Base-by-base conservation (phyloP, 2,797 vertebrate species). In the Philypnodon macrostomus region DNA sequence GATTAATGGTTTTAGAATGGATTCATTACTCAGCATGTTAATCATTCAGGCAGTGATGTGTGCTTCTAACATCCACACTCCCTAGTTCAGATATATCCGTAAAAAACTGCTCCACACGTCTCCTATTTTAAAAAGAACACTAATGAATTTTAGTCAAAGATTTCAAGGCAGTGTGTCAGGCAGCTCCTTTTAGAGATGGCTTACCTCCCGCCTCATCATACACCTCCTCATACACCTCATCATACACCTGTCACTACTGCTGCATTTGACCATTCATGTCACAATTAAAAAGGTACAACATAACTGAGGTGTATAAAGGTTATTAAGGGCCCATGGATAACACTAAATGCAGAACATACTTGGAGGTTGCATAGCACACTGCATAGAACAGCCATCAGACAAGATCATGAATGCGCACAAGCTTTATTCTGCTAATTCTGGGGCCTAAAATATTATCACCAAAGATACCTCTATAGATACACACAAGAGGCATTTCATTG, bases 121-220 rank as follows among this genome's bases (percentile, higher is more conserved):
- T n/a, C n/a, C n/a, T n/a, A n/a, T n/a, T n/a, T 23, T 23, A 23
- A 6, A 23, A 3, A 23, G 3, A 23, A 6, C 21, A 23, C 21
- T 6, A 23, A 23, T 6, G 21, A 23, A 3, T 23, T 6, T 23
- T 3, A 23, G 21, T 23, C 21, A 23, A 23, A 23, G 21, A 23
- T n/a, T n/a, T n/a, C n/a, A n/a, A n/a, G n/a, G n/a, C n/a, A n/a
- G n/a, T n/a, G n/a, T n/a, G n/a, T n/a, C n/a, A n/a, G n/a, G n/a
- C n/a, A n/a, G n/a, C 54, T 73, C 67, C 63, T 78, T 87, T 77
- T 85, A 89, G 86, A 83, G 85, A 77, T 88, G 85, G 85, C 84
- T 78, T 69, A 71, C 64, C 83, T 89, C 84, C 85, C 83, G 88
- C 64, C 71, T 59, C 61, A 51, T 49, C 46, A 39, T 71, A 48